These are phyloP conservation scores for Chrysotoxum bicinctum DNA, from an alignment of 2,888 invertebrate species.

Conservation along the genomic window DNA sequence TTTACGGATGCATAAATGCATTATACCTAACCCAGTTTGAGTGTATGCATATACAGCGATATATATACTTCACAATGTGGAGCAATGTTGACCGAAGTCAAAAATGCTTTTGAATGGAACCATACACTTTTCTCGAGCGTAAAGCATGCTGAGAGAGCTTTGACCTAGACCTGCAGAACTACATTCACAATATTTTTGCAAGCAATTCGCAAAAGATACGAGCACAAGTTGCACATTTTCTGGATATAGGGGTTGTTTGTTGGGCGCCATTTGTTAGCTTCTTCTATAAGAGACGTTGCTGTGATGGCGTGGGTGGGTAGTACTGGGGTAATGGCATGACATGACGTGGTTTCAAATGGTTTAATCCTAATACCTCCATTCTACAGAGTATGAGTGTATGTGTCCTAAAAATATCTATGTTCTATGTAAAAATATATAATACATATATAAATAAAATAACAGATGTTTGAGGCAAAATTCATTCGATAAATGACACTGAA, in stretches of 20 bases:
- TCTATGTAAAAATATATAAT: background rate
- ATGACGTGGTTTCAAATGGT: slow-evolving; percentile 19
- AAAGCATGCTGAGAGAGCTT: slow-evolving; percentile 52
- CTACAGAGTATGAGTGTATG: background rate
- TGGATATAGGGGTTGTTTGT: slow-evolving; percentile 10
- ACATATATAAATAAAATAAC: slow-evolving; percentile 13
- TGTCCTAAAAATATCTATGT: background rate
- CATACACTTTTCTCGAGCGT: slow-evolving; percentile 36
- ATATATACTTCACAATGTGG: slow-evolving; percentile 17
- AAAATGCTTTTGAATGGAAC: slow-evolving; percentile 39
- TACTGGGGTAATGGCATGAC: background rate
- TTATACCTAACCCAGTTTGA: slow-evolving; percentile 56
- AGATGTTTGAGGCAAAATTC: slow-evolving; percentile 43
- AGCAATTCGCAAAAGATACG: slow-evolving; percentile 24
- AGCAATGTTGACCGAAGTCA: slow-evolving; percentile 45
- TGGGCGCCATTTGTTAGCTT: slow-evolving; percentile 49
- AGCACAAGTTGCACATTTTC: slow-evolving; percentile 36
- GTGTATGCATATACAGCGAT: background rate
- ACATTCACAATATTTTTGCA: slow-evolving; percentile 47
- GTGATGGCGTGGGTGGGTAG: background rate
- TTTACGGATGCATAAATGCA: slow-evolving; percentile 68
- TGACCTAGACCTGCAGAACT: slow-evolving; percentile 71
- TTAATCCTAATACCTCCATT: slow-evolving; percentile 40
- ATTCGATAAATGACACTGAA: slow-evolving; percentile 48
- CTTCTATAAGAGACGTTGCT: background rate